Conservation (phyloP, 1,140 invertebrate genomes). For the Panagrolaimus sp. region DNA sequence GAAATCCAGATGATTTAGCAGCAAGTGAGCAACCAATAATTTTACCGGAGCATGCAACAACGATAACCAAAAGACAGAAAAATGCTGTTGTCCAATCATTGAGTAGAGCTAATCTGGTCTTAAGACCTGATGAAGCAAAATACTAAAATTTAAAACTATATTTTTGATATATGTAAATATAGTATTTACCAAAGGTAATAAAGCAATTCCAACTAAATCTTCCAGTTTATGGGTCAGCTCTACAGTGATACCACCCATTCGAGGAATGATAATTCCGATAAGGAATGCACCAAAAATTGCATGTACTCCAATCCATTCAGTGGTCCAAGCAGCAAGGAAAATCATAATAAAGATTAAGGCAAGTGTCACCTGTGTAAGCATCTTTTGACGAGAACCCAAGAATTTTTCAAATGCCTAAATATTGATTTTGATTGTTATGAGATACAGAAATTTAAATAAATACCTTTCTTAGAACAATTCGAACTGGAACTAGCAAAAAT, state of each 20-base stretch:
- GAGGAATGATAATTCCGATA: conserved; percentile 38
- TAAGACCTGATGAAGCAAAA: conserved; percentile 26
- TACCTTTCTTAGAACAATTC: conserved; percentile 21
- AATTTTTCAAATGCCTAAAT: too few species aligned
- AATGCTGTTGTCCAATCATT: conserved; percentile 18
- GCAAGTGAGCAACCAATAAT: conserved; percentile 25
- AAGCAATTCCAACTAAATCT: conserved; percentile 20
- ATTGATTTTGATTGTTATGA: too few species aligned
- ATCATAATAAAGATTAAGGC: conserved; percentile 26
- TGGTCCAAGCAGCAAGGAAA: conserved; percentile 40
- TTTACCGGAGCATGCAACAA: conserved; percentile 23
- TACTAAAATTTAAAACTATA: conserved; percentile 8
- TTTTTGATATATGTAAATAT: too few species aligned
- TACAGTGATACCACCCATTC: conserved; percentile 16
- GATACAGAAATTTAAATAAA: not conserved
- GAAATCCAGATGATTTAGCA: conserved; percentile 21
- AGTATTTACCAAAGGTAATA: conserved; percentile 23
- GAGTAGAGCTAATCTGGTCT: conserved; percentile 19
- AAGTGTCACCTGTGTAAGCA: conserved; percentile 18
- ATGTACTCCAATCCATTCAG: conserved; percentile 45
- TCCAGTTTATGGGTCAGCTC: conserved; percentile 24
- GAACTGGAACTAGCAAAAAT: conserved; percentile 17
- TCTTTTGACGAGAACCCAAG: too few species aligned
- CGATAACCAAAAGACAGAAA: conserved; percentile 17
- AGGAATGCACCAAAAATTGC: conserved; percentile 47